Evolutionary conservation across 2,113 vertebrate species (phyloP).

Genomic region (Dryoscopus gambensis): DNA sequence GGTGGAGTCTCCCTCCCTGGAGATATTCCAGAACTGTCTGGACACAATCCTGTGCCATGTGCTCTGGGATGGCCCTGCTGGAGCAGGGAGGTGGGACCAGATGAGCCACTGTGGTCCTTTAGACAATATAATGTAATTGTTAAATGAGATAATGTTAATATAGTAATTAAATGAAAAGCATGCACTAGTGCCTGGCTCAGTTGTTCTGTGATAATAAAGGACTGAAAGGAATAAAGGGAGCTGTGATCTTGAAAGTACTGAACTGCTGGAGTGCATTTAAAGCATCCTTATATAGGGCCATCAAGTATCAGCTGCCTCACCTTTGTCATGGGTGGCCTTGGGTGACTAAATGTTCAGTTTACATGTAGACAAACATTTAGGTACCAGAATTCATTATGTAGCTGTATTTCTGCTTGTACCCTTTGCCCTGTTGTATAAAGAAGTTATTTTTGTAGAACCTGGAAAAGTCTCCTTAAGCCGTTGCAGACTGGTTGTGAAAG

Average conservation of each 20-base stretch:
- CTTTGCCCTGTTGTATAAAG: neutral
- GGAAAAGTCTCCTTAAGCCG: neutral
- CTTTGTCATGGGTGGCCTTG: neutral
- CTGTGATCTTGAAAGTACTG: neutral
- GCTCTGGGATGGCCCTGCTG: neutral
- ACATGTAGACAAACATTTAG: neutral
- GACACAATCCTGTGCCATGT: neutral
- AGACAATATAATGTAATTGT: neutral
- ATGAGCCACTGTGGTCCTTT: too few species aligned
- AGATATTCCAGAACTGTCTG: accelerated
- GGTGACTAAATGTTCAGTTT: neutral
- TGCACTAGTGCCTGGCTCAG: neutral
- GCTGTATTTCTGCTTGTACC: neutral
- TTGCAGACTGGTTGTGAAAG: neutral
- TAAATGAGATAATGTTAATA: neutral
- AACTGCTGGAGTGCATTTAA: neutral
- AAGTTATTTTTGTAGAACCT: neutral
- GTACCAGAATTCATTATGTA: neutral
- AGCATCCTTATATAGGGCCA: neutral
- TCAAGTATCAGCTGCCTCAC: neutral
- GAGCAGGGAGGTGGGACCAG: neutral
- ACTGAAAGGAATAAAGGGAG: neutral
- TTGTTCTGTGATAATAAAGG: neutral
- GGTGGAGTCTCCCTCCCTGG: neutral
- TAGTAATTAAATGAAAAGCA: neutral